Evolutionary conservation across 30 jellyfish, hydroid and myxozoan genomes (phyloP), one percentile per base, ranked within the genome.

Genomic region (Catostylus mosaicus): DNA sequence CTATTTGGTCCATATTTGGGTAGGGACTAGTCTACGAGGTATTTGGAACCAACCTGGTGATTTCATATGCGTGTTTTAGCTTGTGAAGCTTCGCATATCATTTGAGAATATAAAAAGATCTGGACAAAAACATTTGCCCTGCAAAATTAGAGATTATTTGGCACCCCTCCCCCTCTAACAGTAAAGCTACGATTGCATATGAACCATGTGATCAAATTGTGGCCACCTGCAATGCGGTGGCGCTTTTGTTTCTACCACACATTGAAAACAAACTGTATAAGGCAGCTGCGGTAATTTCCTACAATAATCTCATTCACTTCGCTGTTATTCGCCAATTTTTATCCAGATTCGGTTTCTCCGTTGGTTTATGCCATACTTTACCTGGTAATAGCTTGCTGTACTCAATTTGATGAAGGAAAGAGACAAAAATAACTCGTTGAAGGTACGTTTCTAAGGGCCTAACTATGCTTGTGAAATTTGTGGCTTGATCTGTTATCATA

Each of bases 361-460:
- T 27, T 3, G 20, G 14, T 27, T 50, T 4, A 18, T 9, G 20
- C 20, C 63, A 23, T 4, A 27, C 63, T 50, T 4, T 4, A 16
- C 20, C 2, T 18, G 19, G 24, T 10, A 2, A 23, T 10, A 50
- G 63, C 5, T 50, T 3, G 18, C 63, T 16, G 24, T 3, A 3
- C 18, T 23, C 24, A 50, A 27, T 50, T 50, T 50, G 0, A 50
- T 16, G 63, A 2, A 18, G 0, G 24, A 16, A 50, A 23, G 24
- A 27, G 27, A 27, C 14, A 10, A 27, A 50, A 2, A 50, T 10
- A 50, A 27, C 63, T 16, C 24, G 63, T 8, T 50, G 63, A 4
- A 50, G 63, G 63, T 50, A 50, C 24, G 63, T 50, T 50, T 0
- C 63, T 50, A 50, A 10, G 63, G 63, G 63, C 63, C 63, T 50